phyloP scores from a whole-genome alignment of 2,797 vertebrate genomes.

The Chrosomus eos region DNA sequence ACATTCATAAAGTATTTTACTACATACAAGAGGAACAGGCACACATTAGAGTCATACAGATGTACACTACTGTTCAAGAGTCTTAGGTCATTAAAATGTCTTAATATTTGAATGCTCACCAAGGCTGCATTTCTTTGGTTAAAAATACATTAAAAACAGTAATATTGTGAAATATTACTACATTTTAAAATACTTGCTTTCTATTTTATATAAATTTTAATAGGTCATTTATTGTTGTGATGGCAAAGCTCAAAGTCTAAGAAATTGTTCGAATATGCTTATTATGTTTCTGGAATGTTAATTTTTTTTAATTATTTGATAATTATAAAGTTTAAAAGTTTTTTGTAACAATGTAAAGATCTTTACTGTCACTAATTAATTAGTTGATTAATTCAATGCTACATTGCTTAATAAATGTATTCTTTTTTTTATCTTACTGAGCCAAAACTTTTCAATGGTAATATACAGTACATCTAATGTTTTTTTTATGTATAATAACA shows the following conservation, averaged over 20 bases:
- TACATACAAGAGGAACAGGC: neutral
- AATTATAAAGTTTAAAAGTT: neutral
- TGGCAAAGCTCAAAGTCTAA: neutral
- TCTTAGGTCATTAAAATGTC: neutral
- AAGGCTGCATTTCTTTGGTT: neutral
- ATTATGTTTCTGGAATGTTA: neutral
- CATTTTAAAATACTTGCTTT: neutral
- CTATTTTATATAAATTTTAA: neutral
- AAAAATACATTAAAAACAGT: neutral
- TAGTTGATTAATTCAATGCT: neutral
- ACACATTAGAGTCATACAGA: neutral
- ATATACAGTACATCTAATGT: too few species aligned
- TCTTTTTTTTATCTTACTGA: neutral
- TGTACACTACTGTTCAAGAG: neutral
- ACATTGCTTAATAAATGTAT: neutral
- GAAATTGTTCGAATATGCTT: neutral
- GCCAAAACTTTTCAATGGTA: neutral
- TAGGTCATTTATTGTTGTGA: neutral
- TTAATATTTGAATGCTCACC: neutral
- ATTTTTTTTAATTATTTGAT: neutral
- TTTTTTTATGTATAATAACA: too few species aligned
- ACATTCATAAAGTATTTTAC: conserved; percentile 3
- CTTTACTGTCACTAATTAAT: neutral
- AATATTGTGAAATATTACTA: neutral
- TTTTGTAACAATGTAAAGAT: neutral